These are phyloP conservation scores for Lacanobia oleracea DNA, from an alignment of 2,888 invertebrate species.

Conservation along the genomic window DNA sequence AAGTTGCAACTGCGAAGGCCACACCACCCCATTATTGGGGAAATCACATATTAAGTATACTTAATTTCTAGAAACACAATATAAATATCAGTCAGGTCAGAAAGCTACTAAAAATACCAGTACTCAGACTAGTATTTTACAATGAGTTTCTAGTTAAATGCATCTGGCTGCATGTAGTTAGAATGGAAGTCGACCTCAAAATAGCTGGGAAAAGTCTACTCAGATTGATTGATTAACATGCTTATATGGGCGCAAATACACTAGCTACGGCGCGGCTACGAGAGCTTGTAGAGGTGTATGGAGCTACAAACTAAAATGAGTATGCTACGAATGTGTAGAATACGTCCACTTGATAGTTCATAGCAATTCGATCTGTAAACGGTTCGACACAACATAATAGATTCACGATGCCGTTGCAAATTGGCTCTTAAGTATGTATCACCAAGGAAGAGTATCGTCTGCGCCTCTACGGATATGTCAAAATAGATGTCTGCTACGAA, in stretches of 20 bases:
- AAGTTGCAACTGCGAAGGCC: background rate
- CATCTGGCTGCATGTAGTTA: too few species aligned
- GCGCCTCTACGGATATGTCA: background rate
- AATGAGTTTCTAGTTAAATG: too few species aligned
- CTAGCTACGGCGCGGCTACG: constrained; percentile 6
- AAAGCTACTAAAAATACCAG: too few species aligned
- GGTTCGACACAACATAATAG: background rate
- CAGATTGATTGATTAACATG: background rate
- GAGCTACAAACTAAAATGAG: background rate
- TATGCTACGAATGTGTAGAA: background rate
- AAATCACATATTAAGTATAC: background rate
- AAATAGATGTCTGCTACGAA: constrained; percentile 19
- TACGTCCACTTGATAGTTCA: background rate
- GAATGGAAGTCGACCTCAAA: too few species aligned
- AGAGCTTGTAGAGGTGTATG: background rate
- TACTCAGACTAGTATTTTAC: too few species aligned
- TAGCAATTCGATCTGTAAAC: background rate
- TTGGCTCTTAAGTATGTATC: background rate
- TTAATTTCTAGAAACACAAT: background rate
- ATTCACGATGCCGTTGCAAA: too few species aligned
- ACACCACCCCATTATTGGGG: background rate
- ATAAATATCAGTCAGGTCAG: too few species aligned
- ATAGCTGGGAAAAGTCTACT: too few species aligned
- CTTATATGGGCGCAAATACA: background rate
- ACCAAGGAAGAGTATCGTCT: background rate